Evolutionary conservation across 2,888 invertebrate species (phyloP), one percentile per base, ranked within the genome.

Genomic region (Pachycephus smyrnensis): DNA sequence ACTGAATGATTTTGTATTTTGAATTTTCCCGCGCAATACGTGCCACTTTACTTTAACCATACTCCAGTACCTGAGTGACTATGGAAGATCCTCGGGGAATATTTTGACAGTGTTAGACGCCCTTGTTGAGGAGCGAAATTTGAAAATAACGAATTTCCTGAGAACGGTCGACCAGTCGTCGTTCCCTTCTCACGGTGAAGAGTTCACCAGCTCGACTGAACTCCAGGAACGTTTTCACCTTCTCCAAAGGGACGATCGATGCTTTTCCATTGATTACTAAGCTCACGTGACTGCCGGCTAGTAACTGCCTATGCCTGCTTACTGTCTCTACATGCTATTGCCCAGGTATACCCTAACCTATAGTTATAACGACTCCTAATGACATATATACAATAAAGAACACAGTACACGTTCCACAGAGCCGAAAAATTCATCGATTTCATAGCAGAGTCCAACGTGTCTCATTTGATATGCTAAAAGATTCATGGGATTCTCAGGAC

Each of bases 211-310:
- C 81, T 81, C 84, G 83, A 87, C 87, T 86, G 84, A 87, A 79
- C 84, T 40, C 79, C 73, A 78, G 71, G 40, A 76, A 78, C 74
- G 80, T 83, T 84, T 87, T 87, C 84, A 88, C 88, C 88, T 85
- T 87, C 84, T 82, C 77, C 75, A 73, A 79, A 78, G 83, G 82
- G 80, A 81, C 85, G 88, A 81, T 88, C 89, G 88, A 89, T 88
- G 84, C 77, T 85, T 85, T 84, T 86, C 83, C 88, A 88, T 88
- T 84, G 88, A 88, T 88, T 87, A 82, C 79, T 79, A 77, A 80
- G 84, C 82, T 84, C 88, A 87, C 86, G 85, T 83, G 83, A 85
- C 83, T 77, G 23, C 77, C 35, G 74, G 36, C 33, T 55, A 23
- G 55, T 55, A 55, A 55, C 55, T 55, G 23, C 23, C 55, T 55